Percentiles rank a stretch among this genome's conserved stretches.
Evolutionary conservation across 2,797 vertebrate genomes (phyloP).

Genomic region (Calcarius lapponicus): DNA sequence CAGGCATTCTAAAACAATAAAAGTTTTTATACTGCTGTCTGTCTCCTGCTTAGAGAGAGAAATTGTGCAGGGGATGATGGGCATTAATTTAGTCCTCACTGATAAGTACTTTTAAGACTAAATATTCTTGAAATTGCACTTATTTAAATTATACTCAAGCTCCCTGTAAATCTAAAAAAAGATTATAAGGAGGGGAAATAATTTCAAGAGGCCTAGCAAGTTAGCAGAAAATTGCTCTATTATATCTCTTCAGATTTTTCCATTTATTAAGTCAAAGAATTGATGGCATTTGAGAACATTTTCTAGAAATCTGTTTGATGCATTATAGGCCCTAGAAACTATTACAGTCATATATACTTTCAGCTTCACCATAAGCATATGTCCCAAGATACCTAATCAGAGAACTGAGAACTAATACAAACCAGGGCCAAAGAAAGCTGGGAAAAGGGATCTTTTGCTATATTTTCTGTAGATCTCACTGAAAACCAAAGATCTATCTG

Average conservation of each 20-base stretch:
- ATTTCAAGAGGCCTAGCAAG: conserved; percentile 3
- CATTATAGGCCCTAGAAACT: neutral
- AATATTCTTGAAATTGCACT: conserved; percentile 45
- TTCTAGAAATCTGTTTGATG: conserved; percentile 5
- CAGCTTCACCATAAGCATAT: neutral
- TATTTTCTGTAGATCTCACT: neutral
- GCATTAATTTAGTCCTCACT: conserved; percentile 23
- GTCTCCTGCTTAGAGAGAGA: neutral
- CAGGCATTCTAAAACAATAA: neutral
- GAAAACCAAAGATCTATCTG: neutral
- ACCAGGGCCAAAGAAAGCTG: neutral
- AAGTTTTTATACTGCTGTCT: neutral
- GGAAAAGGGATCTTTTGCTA: neutral
- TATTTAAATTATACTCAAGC: conserved; percentile 28
- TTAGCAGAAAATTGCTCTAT: neutral
- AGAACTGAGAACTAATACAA: neutral
- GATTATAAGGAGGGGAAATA: neutral
- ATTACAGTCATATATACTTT: neutral
- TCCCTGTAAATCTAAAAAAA: conserved; percentile 19
- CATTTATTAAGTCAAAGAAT: conserved; percentile 8
- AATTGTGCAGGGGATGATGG: neutral
- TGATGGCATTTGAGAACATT: neutral
- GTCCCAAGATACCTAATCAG: neutral
- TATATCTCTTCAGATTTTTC: neutral
- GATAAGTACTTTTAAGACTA: conserved; percentile 35